Evolutionary conservation across 2,113 vertebrate species (phyloP), one percentile per base, ranked within the genome.

Genomic region (Suncus etruscus): DNA sequence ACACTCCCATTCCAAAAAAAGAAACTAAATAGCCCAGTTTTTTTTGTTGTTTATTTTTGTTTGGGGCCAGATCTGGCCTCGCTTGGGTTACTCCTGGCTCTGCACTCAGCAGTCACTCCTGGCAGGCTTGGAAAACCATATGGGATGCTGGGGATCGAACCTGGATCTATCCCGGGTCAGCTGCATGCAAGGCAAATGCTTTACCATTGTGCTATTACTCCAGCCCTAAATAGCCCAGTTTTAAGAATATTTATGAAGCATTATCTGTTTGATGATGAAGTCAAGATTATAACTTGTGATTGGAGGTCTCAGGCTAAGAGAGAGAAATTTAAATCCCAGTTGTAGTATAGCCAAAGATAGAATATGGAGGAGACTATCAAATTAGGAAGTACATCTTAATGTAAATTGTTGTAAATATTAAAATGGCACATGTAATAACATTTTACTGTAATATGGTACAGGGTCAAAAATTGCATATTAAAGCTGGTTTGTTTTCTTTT

Each of bases 1-100:
- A 94, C 90, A 93, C 70, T 94, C n/a, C n/a, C n/a, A n/a, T n/a
- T n/a, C n/a, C n/a, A 69, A 94, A 95, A 54, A 91, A 93, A 86
- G 69, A 93, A 88, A 39, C 39, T 39, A 39, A 39, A 39, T 39
- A 39, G 39, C 39, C 39, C 39, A 5, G 3, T 39, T 39, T 39
- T 39, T 39, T 39, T 39, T 39, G 39, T 39, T 39, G 39, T 39
- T 39, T 39, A 5, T 39, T 39, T 39, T 39, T 39, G 5, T 39
- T 39, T 39, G 39, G 39, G 39, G 39, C 39, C 39, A 39, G 39
- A 39, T 3, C 39, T 39, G 39, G 39, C 39, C 39, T 3, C 3
- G 39, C 39, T 39, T 39, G 39, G 39, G 39, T 39, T 39, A 39
- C 39, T 39, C 39, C 39, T 39, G 39, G 39, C 39, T 39, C 39